Percentiles rank a stretch among this genome's conserved stretches.
Conservation (phyloP, 2,113 vertebrate genomes). For the Psettodes erumei region DNA sequence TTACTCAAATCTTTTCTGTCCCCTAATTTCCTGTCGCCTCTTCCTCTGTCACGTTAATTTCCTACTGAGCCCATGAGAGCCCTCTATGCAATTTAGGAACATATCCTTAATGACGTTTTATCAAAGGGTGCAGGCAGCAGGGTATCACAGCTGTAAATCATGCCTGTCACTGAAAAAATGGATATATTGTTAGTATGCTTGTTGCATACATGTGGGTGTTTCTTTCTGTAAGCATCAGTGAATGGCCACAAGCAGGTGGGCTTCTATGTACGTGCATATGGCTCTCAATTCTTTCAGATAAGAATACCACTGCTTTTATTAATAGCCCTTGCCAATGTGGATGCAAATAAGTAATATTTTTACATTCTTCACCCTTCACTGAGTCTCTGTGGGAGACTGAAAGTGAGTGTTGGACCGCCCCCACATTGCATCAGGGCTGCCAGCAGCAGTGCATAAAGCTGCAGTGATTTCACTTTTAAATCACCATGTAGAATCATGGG, state of each 20-base stretch:
- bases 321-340: conserved; percentile 34
- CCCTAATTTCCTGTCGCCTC: conserved; percentile 37
- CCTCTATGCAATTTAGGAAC: conserved; percentile 17
- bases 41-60: conserved; percentile 41
- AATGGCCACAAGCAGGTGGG: not conserved
- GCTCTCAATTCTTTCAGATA: not conserved
- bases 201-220: not conserved
- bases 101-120: conserved; percentile 7
- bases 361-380: conserved; percentile 45
- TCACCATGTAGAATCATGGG: not conserved
- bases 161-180: not conserved
- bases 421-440: conserved; percentile 43
- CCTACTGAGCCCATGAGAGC: conserved; percentile 18
- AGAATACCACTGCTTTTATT: conserved; percentile 36
- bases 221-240: not conserved
- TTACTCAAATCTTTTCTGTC: conserved; percentile 1
- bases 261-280: not conserved
- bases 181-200: not conserved
- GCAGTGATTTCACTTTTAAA: conserved; percentile 21
- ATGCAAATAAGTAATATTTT: conserved; percentile 64
- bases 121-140: conserved; percentile 22
- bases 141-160: conserved; percentile 17
- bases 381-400: conserved; percentile 50
- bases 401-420: conserved; percentile 44
- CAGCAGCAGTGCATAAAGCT: conserved; percentile 38